These are phyloP conservation scores for Gyrodactylus salaris DNA, from an alignment of 1,140 invertebrate genomes.

Conservation along the genomic window DNA sequence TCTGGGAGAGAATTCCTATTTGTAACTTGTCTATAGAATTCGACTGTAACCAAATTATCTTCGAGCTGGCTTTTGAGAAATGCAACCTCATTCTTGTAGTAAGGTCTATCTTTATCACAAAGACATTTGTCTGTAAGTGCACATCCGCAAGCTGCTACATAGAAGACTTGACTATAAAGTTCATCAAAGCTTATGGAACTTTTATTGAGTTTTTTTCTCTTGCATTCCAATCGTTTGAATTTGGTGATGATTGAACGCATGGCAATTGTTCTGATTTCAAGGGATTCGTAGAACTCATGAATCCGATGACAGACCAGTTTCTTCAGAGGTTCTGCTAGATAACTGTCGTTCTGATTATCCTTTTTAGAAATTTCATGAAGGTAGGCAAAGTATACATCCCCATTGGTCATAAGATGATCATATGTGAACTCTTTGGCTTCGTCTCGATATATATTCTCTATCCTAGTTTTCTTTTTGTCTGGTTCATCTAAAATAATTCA, in stretches of 20 bases:
- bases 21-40: too few species aligned
- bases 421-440: background rate
- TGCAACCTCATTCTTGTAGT: background rate
- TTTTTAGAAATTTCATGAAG: background rate
- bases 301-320: background rate
- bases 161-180: background rate
- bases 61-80: too few species aligned
- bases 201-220: background rate
- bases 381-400: background rate
- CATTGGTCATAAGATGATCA: background rate
- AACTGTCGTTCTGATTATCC: background rate
- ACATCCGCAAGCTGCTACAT: background rate
- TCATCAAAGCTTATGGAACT: background rate
- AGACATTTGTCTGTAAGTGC: background rate
- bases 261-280: background rate
- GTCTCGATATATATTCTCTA: background rate
- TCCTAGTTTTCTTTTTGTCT: too few species aligned
- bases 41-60: too few species aligned
- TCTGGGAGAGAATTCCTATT: too few species aligned
- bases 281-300: background rate
- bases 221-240: background rate
- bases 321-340: background rate
- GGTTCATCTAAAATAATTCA: too few species aligned
- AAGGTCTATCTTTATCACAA: background rate
- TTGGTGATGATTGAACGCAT: background rate